phyloP scores from a whole-genome alignment of 2,797 vertebrate genomes.

The Staurois parvus region DNA sequence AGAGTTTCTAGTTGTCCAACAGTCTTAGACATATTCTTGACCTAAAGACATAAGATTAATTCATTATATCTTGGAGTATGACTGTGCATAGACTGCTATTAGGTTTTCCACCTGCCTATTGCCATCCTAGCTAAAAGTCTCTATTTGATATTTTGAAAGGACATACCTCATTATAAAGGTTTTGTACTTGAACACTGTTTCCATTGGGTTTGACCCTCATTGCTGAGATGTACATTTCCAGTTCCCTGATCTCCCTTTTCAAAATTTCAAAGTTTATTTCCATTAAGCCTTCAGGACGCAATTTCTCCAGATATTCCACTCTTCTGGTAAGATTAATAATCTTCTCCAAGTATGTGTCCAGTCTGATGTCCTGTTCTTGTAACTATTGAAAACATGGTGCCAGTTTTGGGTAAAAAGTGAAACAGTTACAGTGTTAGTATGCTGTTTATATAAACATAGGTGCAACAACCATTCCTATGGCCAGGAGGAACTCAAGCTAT shows the following conservation, averaged over 20 bases:
- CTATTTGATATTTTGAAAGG: not conserved
- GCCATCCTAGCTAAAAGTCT: not conserved
- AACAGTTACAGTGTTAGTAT: too few relatives aligned
- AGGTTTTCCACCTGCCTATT: not conserved
- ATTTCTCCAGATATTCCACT: constrained; percentile 40
- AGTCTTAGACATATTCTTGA: constrained; percentile 51
- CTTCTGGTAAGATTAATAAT: constrained; percentile 38
- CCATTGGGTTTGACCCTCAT: constrained; percentile 29
- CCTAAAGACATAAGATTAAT: constrained; percentile 15
- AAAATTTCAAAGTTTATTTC: constrained; percentile 49
- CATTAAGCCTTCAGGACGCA: constrained; percentile 33
- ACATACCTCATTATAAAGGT: constrained; percentile 42
- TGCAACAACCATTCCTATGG: too few relatives aligned
- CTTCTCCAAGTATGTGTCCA: constrained; percentile 34
- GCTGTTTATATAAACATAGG: too few relatives aligned
- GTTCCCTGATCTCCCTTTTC: constrained; percentile 43
- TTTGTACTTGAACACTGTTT: constrained; percentile 35
- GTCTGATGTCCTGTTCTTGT: constrained; percentile 51
- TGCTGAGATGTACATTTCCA: constrained; percentile 22
- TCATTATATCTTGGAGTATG: not conserved
- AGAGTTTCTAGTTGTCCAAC: constrained; percentile 49
- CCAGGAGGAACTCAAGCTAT: too few relatives aligned
- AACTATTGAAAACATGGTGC: constrained; percentile 9
- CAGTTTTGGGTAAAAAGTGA: not conserved
- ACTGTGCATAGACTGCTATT: not conserved